Conservation (phyloP, 37 sponge, comb jelly and placozoan genomes). For the Chondrilla cf. caribensis region DNA sequence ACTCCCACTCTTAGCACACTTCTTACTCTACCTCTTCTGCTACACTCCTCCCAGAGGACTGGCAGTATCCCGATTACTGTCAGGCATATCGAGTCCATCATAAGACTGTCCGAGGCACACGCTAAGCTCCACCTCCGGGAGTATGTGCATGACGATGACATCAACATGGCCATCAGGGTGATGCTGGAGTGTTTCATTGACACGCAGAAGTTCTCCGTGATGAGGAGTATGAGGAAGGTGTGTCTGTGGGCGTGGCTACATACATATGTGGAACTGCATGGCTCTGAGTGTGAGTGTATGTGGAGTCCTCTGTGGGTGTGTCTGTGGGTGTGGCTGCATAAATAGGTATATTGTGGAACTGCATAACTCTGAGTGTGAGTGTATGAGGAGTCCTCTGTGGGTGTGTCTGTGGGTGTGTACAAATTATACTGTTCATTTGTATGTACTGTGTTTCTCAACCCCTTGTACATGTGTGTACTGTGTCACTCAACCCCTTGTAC, state of each 20-base stretch:
- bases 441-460: too few relatives aligned
- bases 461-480: too few relatives aligned
- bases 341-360: too few relatives aligned
- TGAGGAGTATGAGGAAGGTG: slow-evolving; percentile 98
- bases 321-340: not conserved
- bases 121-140: slow-evolving; percentile 94
- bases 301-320: not conserved
- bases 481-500: too few relatives aligned
- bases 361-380: not conserved
- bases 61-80: slow-evolving; percentile 99
- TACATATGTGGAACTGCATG: too few relatives aligned
- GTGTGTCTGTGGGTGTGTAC: not conserved
- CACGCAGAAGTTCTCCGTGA: slow-evolving; percentile 98
- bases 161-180: slow-evolving; percentile 97
- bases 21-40: not conserved
- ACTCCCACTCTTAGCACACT: not conserved
- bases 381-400: not conserved
- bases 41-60: slow-evolving; percentile 64
- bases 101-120: slow-evolving; percentile 93
- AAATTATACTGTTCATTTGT: too few relatives aligned
- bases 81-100: slow-evolving; percentile 97
- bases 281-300: not conserved
- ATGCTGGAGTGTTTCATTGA: slow-evolving; percentile 99
- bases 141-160: slow-evolving; percentile 94
- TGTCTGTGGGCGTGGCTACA: not conserved